These are phyloP conservation scores for Myotis davidii DNA, from an alignment of 2,113 vertebrate genomes.

Conservation along the genomic window DNA sequence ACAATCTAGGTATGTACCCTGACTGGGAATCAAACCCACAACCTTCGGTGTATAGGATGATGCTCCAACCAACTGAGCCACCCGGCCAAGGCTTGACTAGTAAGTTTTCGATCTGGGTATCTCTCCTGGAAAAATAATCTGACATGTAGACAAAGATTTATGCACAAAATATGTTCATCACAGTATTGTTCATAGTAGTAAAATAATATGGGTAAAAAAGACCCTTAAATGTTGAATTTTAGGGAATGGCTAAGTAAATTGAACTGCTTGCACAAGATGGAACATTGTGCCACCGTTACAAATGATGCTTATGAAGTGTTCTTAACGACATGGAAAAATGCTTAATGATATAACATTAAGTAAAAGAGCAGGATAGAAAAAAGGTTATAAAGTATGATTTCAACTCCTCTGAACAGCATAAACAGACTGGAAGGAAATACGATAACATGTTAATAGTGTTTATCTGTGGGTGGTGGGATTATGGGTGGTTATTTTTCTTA, in stretches of 20 bases:
- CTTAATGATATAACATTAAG: slow-evolving; percentile 77
- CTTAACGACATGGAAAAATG: slow-evolving; percentile 74
- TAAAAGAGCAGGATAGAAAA: slow-evolving; percentile 73
- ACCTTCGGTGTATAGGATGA: background rate
- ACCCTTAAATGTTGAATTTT: background rate
- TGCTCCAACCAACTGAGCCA: background rate
- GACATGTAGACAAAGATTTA: slow-evolving; percentile 51
- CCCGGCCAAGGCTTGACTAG: background rate
- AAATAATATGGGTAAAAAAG: slow-evolving; percentile 47
- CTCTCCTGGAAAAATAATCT: slow-evolving; percentile 49
- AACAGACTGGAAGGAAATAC: slow-evolving; percentile 63
- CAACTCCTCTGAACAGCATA: slow-evolving; percentile 66
- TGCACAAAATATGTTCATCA: slow-evolving; percentile 8
- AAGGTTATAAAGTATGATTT: slow-evolving; percentile 76
- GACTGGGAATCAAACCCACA: background rate
- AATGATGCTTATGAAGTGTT: slow-evolving; percentile 65
- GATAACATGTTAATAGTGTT: slow-evolving; percentile 71
- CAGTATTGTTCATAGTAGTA: slow-evolving; percentile 46
- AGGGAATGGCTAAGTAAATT: slow-evolving; percentile 53
- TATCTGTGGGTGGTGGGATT: slow-evolving; percentile 67
- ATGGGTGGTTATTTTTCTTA: slow-evolving; percentile 63
- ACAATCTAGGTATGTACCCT: background rate
- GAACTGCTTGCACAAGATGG: slow-evolving; percentile 54
- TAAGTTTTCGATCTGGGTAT: background rate
- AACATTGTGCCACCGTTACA: slow-evolving; percentile 33